Base-by-base conservation (phyloP, 2,113 vertebrate genomes). In the Bos indicus region DNA sequence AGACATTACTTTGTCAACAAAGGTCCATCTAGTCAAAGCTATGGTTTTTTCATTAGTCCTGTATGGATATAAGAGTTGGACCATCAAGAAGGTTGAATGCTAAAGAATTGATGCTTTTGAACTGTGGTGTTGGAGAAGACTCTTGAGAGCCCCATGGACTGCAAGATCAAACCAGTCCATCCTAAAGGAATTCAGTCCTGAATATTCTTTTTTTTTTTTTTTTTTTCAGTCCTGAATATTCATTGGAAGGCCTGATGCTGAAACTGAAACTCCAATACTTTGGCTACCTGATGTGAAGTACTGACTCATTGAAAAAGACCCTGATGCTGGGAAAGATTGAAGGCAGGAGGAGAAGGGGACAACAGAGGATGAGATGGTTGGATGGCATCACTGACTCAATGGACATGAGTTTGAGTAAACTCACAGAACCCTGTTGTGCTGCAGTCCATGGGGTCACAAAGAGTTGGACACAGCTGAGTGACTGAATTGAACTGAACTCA, bases 311-410 rank as follows among this genome's bases (percentile, higher is more conserved):
- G 64, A 10, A 36, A 71, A 36, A 71, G 67, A 71, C n/a, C n/a
- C 9, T 71, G 9, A 36, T 36, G n/a, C 64, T 71, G n/a, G n/a
- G n/a, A 71, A 36, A 36, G 19, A 71, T 36, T 71, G n/a, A 23
- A 23, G 9, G 19, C 2, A 0, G n/a, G n/a, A 71, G 19, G n/a
- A 36, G 19, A 40, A 71, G 67, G 67, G 33, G 11, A 40, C 0
- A 0, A 71, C n/a, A 71, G n/a, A 71, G 19, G 5, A 36, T 71
- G n/a, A 71, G n/a, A 36, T 36, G 67, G 10, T 11, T 71, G 67
- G n/a, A 36, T 21, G 19, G 67, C 10, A 71, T 36, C n/a, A 71
- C n/a, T 4, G 2, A 71, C 19, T 12, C n/a, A 71, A 36, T 12
- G n/a, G 64, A 71, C 19, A 71, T 5, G n/a, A 36, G 64, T 71